phyloP scores from a whole-genome alignment of 2,797 vertebrate species.

The Muraenolepis orangiensis region DNA sequence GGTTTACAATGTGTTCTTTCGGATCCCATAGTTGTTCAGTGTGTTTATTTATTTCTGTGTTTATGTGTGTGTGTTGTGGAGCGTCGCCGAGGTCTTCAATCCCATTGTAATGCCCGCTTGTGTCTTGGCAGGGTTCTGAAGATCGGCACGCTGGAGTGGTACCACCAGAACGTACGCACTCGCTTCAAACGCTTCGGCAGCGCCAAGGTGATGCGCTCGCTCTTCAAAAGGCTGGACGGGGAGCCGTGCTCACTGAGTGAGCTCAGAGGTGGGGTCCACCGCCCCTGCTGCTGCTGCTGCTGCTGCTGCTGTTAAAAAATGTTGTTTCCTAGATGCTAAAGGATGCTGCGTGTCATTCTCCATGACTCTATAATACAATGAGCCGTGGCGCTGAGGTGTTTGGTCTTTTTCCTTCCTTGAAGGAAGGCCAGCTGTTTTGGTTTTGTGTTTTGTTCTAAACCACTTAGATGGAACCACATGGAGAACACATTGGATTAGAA shows the following conservation, averaged over 20 bases:
- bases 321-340: background rate
- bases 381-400: background rate
- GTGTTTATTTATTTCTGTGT: background rate
- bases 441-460: background rate
- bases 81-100: background rate
- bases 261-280: conserved; percentile 63
- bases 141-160: conserved; percentile 90
- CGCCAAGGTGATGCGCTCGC: conserved; percentile 87
- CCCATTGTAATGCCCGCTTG: background rate
- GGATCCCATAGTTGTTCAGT: background rate
- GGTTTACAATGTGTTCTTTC: background rate
- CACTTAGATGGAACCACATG: background rate
- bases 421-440: too few relatives aligned
- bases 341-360: background rate
- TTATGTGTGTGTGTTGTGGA: background rate
- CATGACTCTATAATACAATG: background rate
- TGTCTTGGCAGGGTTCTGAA: conserved; percentile 77
- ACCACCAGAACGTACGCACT: conserved; percentile 80
- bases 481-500: background rate
- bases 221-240: conserved; percentile 75
- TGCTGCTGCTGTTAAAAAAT: background rate
- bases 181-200: conserved; percentile 92
- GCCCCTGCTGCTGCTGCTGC: too few relatives aligned
- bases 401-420: too few relatives aligned
- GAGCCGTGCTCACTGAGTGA: conserved; percentile 50